phyloP scores from a whole-genome alignment of 2,797 vertebrate genomes.

The Enteromius unitaeniatus region DNA sequence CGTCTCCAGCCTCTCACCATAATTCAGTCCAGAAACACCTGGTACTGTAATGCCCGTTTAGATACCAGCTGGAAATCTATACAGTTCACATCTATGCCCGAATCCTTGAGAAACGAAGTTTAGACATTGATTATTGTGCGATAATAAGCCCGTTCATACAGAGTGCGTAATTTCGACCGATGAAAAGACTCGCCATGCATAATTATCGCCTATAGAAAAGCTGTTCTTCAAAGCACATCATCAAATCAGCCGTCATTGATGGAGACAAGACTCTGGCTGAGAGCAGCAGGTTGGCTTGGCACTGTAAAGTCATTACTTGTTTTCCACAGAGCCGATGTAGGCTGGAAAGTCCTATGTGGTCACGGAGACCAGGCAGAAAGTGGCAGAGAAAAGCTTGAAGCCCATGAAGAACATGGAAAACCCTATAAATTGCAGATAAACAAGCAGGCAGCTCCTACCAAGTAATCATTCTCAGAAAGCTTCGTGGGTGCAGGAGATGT shows the following conservation, averaged over 20 bases:
- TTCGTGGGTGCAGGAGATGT: background rate
- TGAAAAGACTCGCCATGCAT: background rate
- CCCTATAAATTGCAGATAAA: conserved; percentile 27
- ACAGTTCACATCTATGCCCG: background rate
- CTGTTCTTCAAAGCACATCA: conserved; percentile 30
- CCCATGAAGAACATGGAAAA: conserved; percentile 21
- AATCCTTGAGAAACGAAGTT: background rate
- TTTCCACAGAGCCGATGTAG: conserved; percentile 31
- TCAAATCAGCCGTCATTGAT: conserved; percentile 33
- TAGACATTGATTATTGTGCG: background rate
- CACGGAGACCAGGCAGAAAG: conserved; percentile 23
- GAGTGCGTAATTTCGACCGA: background rate
- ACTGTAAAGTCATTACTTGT: conserved; percentile 48
- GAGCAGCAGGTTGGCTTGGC: conserved; percentile 48
- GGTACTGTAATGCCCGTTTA: background rate
- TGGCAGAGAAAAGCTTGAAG: conserved; percentile 5
- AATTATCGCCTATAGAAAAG: conserved; percentile 42
- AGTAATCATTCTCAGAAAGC: background rate
- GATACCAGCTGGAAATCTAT: conserved; percentile 20
- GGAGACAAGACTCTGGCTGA: conserved; percentile 42
- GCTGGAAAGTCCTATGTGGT: conserved; percentile 12
- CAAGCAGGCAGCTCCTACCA: conserved; percentile 4
- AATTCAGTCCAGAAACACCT: conserved; percentile 45
- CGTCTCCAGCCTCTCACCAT: conserved; percentile 13
- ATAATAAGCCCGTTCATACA: background rate